These are phyloP conservation scores for Chinchilla lanigera DNA, from an alignment of 2,113 vertebrate species.

Conservation along the genomic window DNA sequence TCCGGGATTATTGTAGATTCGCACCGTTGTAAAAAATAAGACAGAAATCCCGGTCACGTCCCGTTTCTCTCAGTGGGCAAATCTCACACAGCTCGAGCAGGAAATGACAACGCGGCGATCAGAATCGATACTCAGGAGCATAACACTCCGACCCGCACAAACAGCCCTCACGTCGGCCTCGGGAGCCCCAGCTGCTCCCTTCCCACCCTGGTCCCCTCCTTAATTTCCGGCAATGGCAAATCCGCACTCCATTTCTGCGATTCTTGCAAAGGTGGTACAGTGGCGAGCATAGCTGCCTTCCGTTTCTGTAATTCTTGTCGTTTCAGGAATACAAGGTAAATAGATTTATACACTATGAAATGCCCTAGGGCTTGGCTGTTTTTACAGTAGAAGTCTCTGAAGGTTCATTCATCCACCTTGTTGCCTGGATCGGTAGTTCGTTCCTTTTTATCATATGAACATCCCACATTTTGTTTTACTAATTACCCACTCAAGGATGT, in stretches of 20 bases:
- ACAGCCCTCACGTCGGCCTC: neutral
- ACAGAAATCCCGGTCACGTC: neutral
- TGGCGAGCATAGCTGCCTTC: no score
- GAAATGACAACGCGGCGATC: neutral
- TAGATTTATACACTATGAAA: neutral
- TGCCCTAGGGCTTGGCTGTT: neutral
- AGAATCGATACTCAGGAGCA: neutral
- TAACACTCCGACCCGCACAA: neutral
- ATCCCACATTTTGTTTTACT: neutral
- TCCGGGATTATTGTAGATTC: neutral
- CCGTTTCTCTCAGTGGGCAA: neutral
- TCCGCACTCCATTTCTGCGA: neutral
- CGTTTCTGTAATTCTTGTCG: slow-evolving; percentile 10
- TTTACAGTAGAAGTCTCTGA: neutral
- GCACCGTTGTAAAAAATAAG: slow-evolving; percentile 30
- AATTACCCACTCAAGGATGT: neutral
- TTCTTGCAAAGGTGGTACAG: no score
- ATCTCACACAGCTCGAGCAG: neutral
- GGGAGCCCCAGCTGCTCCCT: neutral
- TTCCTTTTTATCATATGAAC: neutral
- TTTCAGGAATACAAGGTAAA: neutral
- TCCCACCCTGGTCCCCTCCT: neutral
- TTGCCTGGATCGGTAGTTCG: neutral
- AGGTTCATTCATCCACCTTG: neutral
- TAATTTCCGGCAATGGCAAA: neutral